Base-by-base conservation (phyloP, 2,888 invertebrate species). In the Glaucopsyche alexis region DNA sequence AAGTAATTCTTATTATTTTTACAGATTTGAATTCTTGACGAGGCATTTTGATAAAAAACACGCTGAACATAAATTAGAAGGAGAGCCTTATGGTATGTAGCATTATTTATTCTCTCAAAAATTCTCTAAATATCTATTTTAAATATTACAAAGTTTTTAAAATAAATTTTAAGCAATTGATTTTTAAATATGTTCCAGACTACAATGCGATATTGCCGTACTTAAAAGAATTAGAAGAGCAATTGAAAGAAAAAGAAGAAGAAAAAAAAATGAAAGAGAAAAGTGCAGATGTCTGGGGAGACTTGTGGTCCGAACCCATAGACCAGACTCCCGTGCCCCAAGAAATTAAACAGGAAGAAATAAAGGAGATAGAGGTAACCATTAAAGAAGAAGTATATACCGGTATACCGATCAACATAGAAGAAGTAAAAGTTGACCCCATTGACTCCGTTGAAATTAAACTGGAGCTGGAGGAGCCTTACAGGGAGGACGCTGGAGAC, bases 171-270 rank as follows among this genome's bases (percentile, higher is more conserved):
- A n/a, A 47, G 7, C 16, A 29, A 3, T 16, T 13, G n/a, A 7
- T 67, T 55, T 74, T 78, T 78, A 5, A 45, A 60, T 60, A 19
- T 29, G 2, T 75, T 75, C 11, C 79, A 92, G 92, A 93, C 75
- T 93, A 89, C 82, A 90, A 91, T 77, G 90, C 90, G 0, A 93
- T 93, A 67, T 73, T 93, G 47, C 92, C 92, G 0, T 93, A 93
- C 75, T 75, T 93, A 5, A 91, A 90, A 71, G 92, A 92, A 52
- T 16, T 92, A 0, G 91, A 91, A 55, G 89, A 89, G 0, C 87
- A 91, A 55, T 72, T 91, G 0, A 79, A 79, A 2, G 77, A 82
- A 19, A 85, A 87, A 38, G 66, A 82, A 0, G 84, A 82, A 0
- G 75, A 74, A 16, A 75, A 78, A 38, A 77, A 77, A 9, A 73